Evolutionary conservation across 2,113 vertebrate genomes (phyloP), one percentile per base, ranked within the genome.

Genomic region (Morone chrysops): DNA sequence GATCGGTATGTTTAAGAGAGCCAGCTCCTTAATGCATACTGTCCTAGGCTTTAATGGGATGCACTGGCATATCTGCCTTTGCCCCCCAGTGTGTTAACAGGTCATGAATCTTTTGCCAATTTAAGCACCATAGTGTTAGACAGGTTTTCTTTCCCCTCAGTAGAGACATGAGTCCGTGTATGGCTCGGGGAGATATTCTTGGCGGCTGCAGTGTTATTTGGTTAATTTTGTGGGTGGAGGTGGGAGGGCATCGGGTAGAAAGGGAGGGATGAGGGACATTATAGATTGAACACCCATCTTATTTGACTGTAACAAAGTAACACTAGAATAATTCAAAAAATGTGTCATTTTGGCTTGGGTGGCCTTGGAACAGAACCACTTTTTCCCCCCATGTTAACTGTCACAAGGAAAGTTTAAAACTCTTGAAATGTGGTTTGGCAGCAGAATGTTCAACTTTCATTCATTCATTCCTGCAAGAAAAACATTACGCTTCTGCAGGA

Each of bases 21-120:
- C 93, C 94, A 94, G 95, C 94, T 96, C 93, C 96, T 96, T 96
- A 97, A 96, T 96, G 96, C 95, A 97, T 93, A 94, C 94, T 93
- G 94, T 95, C 94, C 95, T 84, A 79, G 88, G 22, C 94, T 94
- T 94, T 92, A 93, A 93, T 93, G 89, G 93, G 59, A 77, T 80
- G 85, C 91, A 81, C 92, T 94, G 93, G 95, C 93, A 91, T 94
- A 93, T 85, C 85, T 87, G 93, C 84, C 84, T 94, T 84, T 94
- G 86, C 94, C 95, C 93, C 95, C 94, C 90, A 91, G 90, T 94
- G 90, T 94, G 95, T 96, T 96, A 96, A 96, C 96, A 96, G 96
- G 94, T 93, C 95, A 95, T 94, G 94, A 95, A 80, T 85, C 84
- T 82, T 80, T 82, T 68, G 59, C 38, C 89, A 91, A 89, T 84